Conservation (phyloP, 1,140 invertebrate genomes). For the Penaeus japonicus region DNA sequence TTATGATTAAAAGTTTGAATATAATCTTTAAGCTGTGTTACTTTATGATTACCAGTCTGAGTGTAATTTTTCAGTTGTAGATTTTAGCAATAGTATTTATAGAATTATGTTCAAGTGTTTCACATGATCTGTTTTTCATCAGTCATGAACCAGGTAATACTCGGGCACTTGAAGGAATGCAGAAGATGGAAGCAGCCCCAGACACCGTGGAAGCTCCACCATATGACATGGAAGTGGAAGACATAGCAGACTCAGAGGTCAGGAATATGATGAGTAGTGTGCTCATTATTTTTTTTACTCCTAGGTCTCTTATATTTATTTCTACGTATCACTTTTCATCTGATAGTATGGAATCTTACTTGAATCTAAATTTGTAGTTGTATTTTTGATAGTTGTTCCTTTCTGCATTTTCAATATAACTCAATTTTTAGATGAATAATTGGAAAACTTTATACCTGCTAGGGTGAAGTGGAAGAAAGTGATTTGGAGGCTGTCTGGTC, state of each 20-base stretch:
- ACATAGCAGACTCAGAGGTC: constrained; percentile 66
- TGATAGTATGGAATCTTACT: too few species aligned
- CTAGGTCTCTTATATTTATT: too few species aligned
- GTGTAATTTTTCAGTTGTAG: not conserved
- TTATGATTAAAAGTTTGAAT: not conserved
- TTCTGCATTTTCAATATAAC: too few species aligned
- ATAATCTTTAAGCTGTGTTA: too few species aligned
- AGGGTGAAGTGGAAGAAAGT: constrained; percentile 70
- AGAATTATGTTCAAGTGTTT: constrained; percentile 28
- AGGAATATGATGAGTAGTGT: not conserved
- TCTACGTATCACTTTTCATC: too few species aligned
- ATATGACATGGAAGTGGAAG: constrained; percentile 69
- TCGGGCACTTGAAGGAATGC: constrained; percentile 75
- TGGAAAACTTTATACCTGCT: constrained; percentile 27
- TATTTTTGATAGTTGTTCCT: not conserved
- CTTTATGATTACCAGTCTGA: not conserved
- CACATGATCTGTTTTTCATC: constrained; percentile 48
- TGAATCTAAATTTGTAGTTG: too few species aligned
- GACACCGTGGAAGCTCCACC: constrained; percentile 68
- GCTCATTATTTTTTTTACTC: not conserved
- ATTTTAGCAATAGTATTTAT: too few species aligned
- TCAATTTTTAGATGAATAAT: too few species aligned
- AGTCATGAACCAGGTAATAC: constrained; percentile 76
- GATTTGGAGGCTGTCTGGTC: constrained; percentile 72
- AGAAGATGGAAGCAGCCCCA: constrained; percentile 72